Base-by-base conservation (phyloP, 2,888 invertebrate species). In the Thereva nobilitata region DNA sequence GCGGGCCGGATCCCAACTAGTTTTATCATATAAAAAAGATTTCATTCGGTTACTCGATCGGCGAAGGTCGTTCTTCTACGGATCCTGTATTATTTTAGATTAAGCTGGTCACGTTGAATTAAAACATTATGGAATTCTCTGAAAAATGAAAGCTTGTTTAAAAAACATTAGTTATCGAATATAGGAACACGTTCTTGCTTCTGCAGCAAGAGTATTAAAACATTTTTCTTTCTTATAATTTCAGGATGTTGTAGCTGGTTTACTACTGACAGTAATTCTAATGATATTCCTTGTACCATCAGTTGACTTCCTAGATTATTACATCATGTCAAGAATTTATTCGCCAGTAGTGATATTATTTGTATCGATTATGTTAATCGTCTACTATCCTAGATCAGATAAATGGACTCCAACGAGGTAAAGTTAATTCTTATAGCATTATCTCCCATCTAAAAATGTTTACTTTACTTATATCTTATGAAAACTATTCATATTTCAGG, bases 331-430 rank as follows among this genome's bases (percentile, higher is more conserved):
- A 1, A 85, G 84, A 75, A 80, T 83, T 49, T 86, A 84, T 76
- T 85, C 91, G 4, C 89, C 93, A 4, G 72, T 86, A 41, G 74
- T 88, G 52, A 82, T 93, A 49, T 75, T 91, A 6, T 78, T 85
- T 1, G 77, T 86, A 44, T 88, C 91, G 57, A 84, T 92, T 70
- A 79, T 87, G 38, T 85, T 89, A 74, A 87, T 93, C 70, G 84
- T 90, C 49, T 89, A 87, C 77, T 92, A 94, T 79, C 96, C 95
- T 0, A 86, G 87, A 71, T 88, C 91, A 59, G 89, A 91, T 72
- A 89, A 88, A 75, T 95, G 95, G 94, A 95, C 93, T 63, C 94
- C 95, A 5, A 94, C 95, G 12, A 88, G 90, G 92, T 91, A 82
- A 76, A 71, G 7, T 9, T 40, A 54, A 59, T 57, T 12, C 8